Conservation (phyloP, 2,113 vertebrate species). For the Mastomys natalensis region DNA sequence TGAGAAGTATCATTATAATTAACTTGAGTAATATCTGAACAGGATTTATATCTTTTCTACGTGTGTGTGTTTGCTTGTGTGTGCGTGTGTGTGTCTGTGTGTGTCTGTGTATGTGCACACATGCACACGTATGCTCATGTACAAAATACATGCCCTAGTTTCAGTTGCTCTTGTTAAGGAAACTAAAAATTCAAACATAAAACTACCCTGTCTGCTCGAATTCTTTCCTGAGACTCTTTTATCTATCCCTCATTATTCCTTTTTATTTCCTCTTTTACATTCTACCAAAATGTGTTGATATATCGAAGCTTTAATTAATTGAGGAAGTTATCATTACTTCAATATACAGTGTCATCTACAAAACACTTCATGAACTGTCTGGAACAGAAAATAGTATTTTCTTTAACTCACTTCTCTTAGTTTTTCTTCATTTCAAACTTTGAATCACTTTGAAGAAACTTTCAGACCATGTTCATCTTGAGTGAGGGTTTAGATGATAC, state of each 20-base stretch:
- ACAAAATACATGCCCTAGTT: neutral
- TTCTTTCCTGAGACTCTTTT: neutral
- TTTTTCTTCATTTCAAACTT: neutral
- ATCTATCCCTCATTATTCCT: too few relatives aligned
- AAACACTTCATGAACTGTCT: neutral
- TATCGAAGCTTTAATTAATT: neutral
- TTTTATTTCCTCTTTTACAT: neutral
- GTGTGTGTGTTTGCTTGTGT: too few relatives aligned
- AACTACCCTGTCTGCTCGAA: neutral
- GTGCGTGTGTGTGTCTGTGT: neutral
- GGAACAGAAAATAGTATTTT: neutral
- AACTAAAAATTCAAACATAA: neutral
- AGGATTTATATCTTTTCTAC: neutral
- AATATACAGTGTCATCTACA: neutral
- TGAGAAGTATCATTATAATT: neutral
- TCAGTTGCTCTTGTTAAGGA: rapidly evolving
- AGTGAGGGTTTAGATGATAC: neutral
- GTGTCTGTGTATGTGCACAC: neutral
- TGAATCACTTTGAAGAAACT: neutral
- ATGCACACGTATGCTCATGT: neutral
- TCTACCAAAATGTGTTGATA: neutral
- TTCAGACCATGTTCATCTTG: neutral
- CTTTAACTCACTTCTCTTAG: neutral
- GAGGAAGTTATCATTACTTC: neutral
- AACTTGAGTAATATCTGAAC: neutral